Conservation (phyloP, 2,797 vertebrate species). For the Clamator glandarius region DNA sequence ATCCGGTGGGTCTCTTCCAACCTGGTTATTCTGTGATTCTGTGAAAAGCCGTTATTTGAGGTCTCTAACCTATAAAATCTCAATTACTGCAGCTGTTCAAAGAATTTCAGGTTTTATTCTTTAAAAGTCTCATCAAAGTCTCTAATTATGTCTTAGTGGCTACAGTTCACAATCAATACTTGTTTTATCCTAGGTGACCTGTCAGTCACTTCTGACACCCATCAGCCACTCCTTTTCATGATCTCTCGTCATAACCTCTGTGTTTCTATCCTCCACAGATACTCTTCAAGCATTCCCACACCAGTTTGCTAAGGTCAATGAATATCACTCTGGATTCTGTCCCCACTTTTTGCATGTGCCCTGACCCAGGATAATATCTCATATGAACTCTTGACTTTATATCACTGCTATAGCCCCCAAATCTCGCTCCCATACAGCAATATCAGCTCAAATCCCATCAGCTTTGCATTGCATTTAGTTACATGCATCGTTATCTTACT, state of each 20-base stretch:
- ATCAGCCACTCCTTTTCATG: neutral
- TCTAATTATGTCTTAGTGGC: neutral
- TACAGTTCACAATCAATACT: neutral
- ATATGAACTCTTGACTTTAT: neutral
- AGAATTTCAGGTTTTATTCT: neutral
- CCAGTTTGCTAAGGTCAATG: neutral
- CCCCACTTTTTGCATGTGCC: neutral
- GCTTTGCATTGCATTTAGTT: neutral
- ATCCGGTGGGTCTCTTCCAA: too few relatives aligned
- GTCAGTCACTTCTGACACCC: neutral
- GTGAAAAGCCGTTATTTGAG: neutral
- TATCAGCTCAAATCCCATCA: neutral
- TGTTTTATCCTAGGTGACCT: constrained; percentile 6
- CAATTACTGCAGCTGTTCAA: neutral
- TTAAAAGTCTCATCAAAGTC: neutral
- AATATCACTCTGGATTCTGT: neutral
- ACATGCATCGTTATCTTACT: neutral
- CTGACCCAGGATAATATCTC: neutral
- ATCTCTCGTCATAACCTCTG: neutral
- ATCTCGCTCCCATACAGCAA: neutral
- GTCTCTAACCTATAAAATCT: neutral
- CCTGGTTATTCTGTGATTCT: too few relatives aligned
- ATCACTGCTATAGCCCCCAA: neutral
- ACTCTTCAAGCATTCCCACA: neutral
- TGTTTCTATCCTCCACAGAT: neutral